Base-by-base conservation (phyloP, 1,140 invertebrate genomes). In the Plectrocnemia conspersa region DNA sequence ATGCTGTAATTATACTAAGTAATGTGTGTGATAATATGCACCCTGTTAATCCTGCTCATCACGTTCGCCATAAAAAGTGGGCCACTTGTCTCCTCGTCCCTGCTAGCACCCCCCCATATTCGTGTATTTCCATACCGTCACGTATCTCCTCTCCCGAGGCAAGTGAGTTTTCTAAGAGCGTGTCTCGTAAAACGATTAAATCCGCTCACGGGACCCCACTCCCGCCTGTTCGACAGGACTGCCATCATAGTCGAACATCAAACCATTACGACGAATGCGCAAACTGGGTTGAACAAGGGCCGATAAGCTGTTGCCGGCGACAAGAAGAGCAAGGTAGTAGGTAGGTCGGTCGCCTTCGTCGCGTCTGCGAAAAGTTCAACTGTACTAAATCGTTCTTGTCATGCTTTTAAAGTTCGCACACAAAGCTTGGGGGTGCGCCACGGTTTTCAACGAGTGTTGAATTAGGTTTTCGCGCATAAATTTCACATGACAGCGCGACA, bases 321-420 rank as follows among this genome's bases (percentile, higher is more conserved):
- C n/a, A n/a, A n/a, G n/a, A n/a, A n/a, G n/a, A n/a, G n/a, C n/a
- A n/a, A n/a, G n/a, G n/a, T n/a, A n/a, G n/a, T n/a, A n/a, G n/a
- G n/a, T n/a, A n/a, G n/a, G n/a, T n/a, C n/a, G n/a, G n/a, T 2
- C 38, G 38, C 10, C 38, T n/a, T 16, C 1, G 18, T 40, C 15
- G 1, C 4, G 15, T 16, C 24, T 29, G 22, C 29, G 48, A 45
- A 57, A 46, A 57, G 38, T 52, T 52, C 19, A 45, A 35, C 50
- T 23, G 10, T 19, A 59, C 54, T 56, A 61, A 61, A 61, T 61
- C 58, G 58, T 46, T 61, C 58, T 56, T 61, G 58, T 61, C 58
- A 61, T 61, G 58, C 58, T 61, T 61, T 61, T 56, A 61, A 47
- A 59, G 16, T 59, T 50, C 36, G 52, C 49, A 52, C 41, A 45